These are phyloP conservation scores for Coenobita brevimanus DNA, from an alignment of 1,140 invertebrate genomes.

Conservation along the genomic window DNA sequence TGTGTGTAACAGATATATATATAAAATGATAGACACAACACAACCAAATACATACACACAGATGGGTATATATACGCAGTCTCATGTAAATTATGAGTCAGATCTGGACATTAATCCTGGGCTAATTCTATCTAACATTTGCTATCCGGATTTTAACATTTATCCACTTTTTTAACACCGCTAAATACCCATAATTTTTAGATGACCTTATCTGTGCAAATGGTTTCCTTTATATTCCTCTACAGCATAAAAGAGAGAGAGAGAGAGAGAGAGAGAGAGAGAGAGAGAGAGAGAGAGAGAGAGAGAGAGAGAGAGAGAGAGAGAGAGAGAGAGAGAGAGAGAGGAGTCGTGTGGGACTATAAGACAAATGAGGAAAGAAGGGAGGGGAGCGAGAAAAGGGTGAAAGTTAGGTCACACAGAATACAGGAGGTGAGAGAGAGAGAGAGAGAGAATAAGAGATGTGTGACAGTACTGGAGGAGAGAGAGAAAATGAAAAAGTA, in stretches of 20 bases:
- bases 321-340: neutral
- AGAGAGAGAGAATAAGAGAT: neutral
- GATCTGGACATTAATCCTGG: too few species aligned
- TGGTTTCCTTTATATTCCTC: too few species aligned
- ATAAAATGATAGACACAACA: too few species aligned
- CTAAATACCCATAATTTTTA: too few species aligned
- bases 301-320: neutral
- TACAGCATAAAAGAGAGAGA: neutral
- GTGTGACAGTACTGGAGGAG: neutral
- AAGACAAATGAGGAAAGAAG: neutral
- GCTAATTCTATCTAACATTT: too few species aligned
- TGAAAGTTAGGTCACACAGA: neutral
- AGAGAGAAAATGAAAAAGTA: neutral
- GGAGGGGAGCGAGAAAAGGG: neutral
- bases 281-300: neutral
- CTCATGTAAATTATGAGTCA: too few species aligned
- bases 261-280: neutral
- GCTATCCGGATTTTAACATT: too few species aligned
- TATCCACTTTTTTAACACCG: too few species aligned
- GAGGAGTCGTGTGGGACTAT: neutral
- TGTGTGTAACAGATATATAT: neutral
- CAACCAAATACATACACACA: too few species aligned
- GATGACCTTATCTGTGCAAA: too few species aligned
- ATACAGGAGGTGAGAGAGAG: neutral
- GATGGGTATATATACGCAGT: too few species aligned